A percentile compares a stretch with the other conserved stretches of the same genome.
Evolutionary conservation across 2,888 invertebrate species (phyloP).

Genomic region (Ceratothoa steindachneri): DNA sequence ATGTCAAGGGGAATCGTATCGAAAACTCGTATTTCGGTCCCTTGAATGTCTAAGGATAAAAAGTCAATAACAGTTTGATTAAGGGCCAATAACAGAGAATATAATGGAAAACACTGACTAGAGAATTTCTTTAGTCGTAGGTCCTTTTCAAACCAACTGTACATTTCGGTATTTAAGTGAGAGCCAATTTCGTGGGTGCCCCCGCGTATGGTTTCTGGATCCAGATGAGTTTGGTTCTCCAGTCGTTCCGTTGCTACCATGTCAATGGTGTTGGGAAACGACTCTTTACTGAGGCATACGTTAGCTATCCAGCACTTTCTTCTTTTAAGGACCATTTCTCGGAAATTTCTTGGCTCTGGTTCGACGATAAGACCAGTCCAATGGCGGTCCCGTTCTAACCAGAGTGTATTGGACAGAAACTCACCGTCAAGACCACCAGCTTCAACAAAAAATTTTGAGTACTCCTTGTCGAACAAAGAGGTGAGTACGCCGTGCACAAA

Average conservation of each 20-base stretch:
- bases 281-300: slow-evolving; percentile 55
- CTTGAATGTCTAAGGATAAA: slow-evolving; percentile 26
- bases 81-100: slow-evolving; percentile 19
- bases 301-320: slow-evolving; percentile 56
- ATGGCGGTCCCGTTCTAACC: slow-evolving; percentile 18
- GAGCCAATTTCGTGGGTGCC: background rate
- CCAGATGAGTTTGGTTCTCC: background rate
- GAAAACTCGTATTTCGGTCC: slow-evolving; percentile 20
- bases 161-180: background rate
- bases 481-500: background rate
- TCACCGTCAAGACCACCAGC: slow-evolving; percentile 37
- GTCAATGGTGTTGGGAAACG: slow-evolving; percentile 50
- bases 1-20: background rate
- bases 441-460: slow-evolving; percentile 27
- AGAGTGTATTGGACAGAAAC: slow-evolving; percentile 30
- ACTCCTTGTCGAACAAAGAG: background rate
- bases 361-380: slow-evolving; percentile 31
- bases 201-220: background rate
- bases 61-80: slow-evolving; percentile 24
- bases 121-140: background rate
- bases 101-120: slow-evolving; percentile 27
- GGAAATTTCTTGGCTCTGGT: slow-evolving; percentile 15
- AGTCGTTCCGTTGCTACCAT: slow-evolving; percentile 6
- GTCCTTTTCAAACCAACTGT: background rate
- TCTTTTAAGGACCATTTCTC: slow-evolving; percentile 54